Percentiles rank a stretch among this genome's conserved stretches.
Evolutionary conservation across 2,113 vertebrate species (phyloP).

Genomic region (Sphaerodactylus townsendi): DNA sequence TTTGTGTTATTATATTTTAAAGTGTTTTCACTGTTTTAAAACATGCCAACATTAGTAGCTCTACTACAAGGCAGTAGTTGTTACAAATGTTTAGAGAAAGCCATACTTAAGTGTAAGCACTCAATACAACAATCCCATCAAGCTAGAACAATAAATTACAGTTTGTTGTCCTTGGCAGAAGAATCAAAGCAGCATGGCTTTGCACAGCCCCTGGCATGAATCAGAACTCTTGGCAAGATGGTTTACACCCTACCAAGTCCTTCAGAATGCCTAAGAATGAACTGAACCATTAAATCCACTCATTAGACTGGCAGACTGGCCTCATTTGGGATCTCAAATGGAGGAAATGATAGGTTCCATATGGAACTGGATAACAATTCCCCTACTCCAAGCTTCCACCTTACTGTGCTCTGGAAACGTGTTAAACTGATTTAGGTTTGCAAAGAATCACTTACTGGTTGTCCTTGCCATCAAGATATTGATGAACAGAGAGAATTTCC

Average conservation of each 20-base stretch:
- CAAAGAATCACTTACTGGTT: background rate
- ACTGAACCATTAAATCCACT: slow-evolving; percentile 52
- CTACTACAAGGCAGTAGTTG: background rate
- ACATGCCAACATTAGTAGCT: background rate
- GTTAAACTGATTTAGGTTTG: too few species aligned
- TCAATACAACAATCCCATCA: slow-evolving; percentile 48
- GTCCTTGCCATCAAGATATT: background rate
- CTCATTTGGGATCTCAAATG: background rate
- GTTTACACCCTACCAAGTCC: background rate
- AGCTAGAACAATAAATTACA: slow-evolving; percentile 54
- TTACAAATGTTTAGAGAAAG: slow-evolving; percentile 36
- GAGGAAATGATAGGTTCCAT: background rate
- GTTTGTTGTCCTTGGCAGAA: slow-evolving; percentile 47
- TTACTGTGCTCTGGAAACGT: too few species aligned
- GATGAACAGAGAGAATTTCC: background rate
- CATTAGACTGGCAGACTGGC: slow-evolving; percentile 44
- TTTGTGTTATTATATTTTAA: background rate
- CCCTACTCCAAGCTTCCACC: background rate
- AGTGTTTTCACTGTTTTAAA: background rate
- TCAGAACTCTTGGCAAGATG: slow-evolving; percentile 47
- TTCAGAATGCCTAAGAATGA: slow-evolving; percentile 31
- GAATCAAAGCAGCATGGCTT: slow-evolving; percentile 37
- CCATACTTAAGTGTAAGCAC: background rate
- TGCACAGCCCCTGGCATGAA: slow-evolving; percentile 28
- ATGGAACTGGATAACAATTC: background rate